phyloP scores from a whole-genome alignment of 2,113 vertebrate genomes.

The Sigmodon hispidus region DNA sequence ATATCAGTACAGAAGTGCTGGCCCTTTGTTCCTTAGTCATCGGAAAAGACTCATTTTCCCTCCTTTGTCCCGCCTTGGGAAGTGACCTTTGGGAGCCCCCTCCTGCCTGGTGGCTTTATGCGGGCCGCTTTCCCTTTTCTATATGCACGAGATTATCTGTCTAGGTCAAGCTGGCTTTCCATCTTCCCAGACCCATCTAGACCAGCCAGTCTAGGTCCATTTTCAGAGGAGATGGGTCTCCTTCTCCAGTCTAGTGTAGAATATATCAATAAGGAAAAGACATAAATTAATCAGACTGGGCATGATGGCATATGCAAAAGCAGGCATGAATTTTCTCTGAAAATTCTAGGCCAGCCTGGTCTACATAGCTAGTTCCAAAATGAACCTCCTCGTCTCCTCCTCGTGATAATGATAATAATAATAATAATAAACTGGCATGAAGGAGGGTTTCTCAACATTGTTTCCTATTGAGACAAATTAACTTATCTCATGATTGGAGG shows the following conservation, averaged over 20 bases:
- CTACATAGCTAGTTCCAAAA: not conserved
- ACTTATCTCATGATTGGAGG: not conserved
- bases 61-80: not conserved
- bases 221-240: not conserved
- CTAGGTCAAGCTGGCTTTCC: conserved; percentile 20
- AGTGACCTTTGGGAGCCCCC: not conserved
- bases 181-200: not conserved
- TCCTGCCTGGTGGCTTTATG: not conserved
- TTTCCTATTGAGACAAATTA: not conserved
- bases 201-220: not conserved
- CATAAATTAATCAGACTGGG: not conserved
- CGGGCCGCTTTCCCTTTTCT: not conserved
- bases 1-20: not conserved
- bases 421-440: not conserved
- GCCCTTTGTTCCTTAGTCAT: not conserved
- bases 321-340: not conserved
- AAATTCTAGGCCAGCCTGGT: not conserved
- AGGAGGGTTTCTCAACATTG: not conserved
- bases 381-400: not conserved
- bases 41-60: not conserved
- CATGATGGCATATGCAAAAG: not conserved
- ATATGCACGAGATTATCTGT: not conserved
- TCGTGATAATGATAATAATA: not conserved
- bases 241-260: not conserved
- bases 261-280: not conserved